Conservation (phyloP, 2,797 vertebrate genomes). For the Ctenosaura bakeri region DNA sequence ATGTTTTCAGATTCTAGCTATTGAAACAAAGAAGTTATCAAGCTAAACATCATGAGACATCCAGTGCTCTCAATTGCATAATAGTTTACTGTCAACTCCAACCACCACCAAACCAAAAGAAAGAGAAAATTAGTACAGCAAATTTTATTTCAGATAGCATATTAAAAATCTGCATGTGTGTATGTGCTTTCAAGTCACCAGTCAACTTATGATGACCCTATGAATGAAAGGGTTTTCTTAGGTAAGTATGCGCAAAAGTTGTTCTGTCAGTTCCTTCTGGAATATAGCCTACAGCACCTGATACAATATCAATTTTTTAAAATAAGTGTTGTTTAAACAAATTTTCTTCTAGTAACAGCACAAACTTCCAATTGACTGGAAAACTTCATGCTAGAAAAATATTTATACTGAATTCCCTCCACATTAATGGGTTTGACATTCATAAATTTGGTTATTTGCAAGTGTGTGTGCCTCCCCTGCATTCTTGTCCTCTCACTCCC, state of each 20-base stretch:
- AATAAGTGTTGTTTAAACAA: not conserved
- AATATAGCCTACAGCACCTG: not conserved
- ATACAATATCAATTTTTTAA: not conserved
- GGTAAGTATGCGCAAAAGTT: no score
- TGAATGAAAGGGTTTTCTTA: no score
- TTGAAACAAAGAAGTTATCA: not conserved
- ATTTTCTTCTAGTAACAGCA: not conserved
- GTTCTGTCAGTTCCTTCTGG: no score
- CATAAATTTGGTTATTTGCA: no score
- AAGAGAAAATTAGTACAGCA: not conserved
- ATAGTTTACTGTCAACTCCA: not conserved
- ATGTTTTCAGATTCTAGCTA: constrained; percentile 12
- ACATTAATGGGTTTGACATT: no score
- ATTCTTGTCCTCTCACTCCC: not conserved
- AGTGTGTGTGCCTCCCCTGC: no score
- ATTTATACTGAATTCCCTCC: no score
- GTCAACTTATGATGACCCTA: no score
- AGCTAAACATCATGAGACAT: not conserved
- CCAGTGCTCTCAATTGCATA: not conserved
- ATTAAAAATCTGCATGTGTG: no score
- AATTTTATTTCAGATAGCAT: not conserved
- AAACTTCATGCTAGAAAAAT: not conserved
- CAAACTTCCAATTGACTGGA: not conserved
- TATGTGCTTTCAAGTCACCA: no score
- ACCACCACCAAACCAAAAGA: no score